Conservation (phyloP, 1,140 invertebrate species). For the Battus philenor region DNA sequence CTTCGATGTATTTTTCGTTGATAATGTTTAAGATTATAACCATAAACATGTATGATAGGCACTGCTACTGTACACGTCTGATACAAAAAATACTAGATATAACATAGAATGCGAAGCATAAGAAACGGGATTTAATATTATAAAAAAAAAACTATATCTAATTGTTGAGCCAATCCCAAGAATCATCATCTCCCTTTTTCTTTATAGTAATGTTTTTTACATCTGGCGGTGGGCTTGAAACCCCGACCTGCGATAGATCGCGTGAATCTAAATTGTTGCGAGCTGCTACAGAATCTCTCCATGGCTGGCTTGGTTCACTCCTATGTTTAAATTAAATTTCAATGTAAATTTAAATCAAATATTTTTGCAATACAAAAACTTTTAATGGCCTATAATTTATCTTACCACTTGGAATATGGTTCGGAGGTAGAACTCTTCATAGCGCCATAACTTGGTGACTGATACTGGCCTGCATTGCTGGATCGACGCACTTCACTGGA, state of each 20-base stretch:
- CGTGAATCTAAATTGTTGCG: conserved; percentile 54
- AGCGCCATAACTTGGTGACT: conserved; percentile 53
- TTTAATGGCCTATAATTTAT: conserved; percentile 1
- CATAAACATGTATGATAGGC: no score
- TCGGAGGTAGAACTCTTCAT: conserved; percentile 67
- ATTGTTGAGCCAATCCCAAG: conserved; percentile 67
- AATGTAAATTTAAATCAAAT: no score
- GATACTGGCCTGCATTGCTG: conserved; percentile 47
- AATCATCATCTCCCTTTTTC: conserved; percentile 50
- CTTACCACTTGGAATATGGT: conserved; percentile 59
- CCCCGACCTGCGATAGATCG: conserved; percentile 57
- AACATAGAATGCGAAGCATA: no score
- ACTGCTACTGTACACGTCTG: no score
- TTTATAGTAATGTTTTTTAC: conserved; percentile 51
- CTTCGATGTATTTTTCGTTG: no score
- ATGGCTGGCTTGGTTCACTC: conserved; percentile 57
- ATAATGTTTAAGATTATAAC: no score
- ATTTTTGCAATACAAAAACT: no score
- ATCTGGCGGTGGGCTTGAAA: conserved; percentile 54
- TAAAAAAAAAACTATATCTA: conserved; percentile 27
- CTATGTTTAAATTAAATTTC: no score
- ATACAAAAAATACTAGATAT: no score
- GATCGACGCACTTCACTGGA: conserved; percentile 43
- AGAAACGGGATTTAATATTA: no score
- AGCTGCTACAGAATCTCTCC: conserved; percentile 46